Evolutionary conservation across 1,140 invertebrate species (phyloP), one percentile per base, ranked within the genome.

Genomic region (Papilio xuthus): DNA sequence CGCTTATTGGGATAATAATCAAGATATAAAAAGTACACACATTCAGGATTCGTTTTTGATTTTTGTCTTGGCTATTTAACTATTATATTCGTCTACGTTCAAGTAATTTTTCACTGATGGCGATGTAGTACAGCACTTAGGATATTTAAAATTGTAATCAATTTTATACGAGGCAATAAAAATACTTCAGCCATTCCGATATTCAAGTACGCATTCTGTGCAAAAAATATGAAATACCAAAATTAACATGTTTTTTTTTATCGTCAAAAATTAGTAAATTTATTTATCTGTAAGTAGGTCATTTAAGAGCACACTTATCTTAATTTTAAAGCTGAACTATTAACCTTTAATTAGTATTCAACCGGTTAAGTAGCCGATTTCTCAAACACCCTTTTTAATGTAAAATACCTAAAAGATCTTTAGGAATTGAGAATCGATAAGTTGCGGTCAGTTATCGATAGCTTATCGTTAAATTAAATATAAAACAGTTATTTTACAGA

Each of bases 1-100:
- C 82, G 81, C 83, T 82, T 78, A 80, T 83, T 73, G 78, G 80
- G 84, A 86, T 84, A 82, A 85, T 84, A 87, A 85, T 89, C 86
- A 88, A 86, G 85, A n/a, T n/a, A n/a, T n/a, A n/a, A n/a, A n/a
- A n/a, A n/a, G n/a, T n/a, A n/a, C n/a, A n/a, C n/a, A 82, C 84
- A 82, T 60, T 80, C 80, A 85, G 82, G 77, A 13, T 44, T 13
- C 12, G 4, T 44, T 44, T 44, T 44, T 44, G 42, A 3, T 13
- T 44, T 13, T 44, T 44, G 15, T 44, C 42, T 4, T 13, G 10
- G n/a, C n/a, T n/a, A n/a, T n/a, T n/a, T n/a, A n/a, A n/a, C n/a
- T n/a, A n/a, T n/a, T n/a, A n/a, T n/a, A n/a, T n/a, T n/a, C n/a
- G n/a, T n/a, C n/a, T n/a, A n/a, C n/a, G n/a, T n/a, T n/a, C n/a